Evolutionary conservation across 2,113 vertebrate genomes (phyloP).

Genomic region (Melospiza georgiana): DNA sequence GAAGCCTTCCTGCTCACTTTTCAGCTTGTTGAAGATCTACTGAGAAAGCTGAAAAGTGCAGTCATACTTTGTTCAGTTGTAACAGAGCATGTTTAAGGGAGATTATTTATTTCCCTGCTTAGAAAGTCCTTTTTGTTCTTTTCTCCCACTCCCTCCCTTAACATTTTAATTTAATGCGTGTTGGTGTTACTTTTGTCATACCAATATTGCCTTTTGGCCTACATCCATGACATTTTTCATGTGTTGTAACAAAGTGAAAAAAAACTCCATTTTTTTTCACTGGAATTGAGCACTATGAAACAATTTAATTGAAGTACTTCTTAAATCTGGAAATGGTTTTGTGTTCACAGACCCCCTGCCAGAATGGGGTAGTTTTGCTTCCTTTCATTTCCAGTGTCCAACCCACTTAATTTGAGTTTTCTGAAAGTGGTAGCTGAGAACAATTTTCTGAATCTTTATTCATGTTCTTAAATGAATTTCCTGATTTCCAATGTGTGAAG

Average conservation of each 20-base stretch:
- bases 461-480: constrained; percentile 13
- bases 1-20: neutral
- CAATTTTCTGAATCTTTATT: constrained; percentile 35
- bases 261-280: neutral
- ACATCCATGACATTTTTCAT: neutral
- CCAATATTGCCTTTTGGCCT: neutral
- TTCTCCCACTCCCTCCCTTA: neutral
- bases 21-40: neutral
- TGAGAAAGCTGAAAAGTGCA: neutral
- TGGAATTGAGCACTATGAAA: constrained; percentile 29
- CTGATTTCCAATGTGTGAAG: neutral
- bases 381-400: constrained; percentile 37
- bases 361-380: neutral
- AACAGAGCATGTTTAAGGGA: neutral
- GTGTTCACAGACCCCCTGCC: constrained; percentile 37
- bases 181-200: constrained; percentile 1
- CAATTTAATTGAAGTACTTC: constrained; percentile 29
- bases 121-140: neutral
- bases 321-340: constrained; percentile 59
- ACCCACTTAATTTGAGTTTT: constrained; percentile 22
- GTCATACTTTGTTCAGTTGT: neutral
- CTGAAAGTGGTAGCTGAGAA: constrained; percentile 20
- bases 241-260: neutral
- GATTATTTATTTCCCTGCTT: neutral
- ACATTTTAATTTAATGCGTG: neutral